These are phyloP conservation scores for Aethes cnicana DNA, from an alignment of 2,888 invertebrate species.

Conservation along the genomic window DNA sequence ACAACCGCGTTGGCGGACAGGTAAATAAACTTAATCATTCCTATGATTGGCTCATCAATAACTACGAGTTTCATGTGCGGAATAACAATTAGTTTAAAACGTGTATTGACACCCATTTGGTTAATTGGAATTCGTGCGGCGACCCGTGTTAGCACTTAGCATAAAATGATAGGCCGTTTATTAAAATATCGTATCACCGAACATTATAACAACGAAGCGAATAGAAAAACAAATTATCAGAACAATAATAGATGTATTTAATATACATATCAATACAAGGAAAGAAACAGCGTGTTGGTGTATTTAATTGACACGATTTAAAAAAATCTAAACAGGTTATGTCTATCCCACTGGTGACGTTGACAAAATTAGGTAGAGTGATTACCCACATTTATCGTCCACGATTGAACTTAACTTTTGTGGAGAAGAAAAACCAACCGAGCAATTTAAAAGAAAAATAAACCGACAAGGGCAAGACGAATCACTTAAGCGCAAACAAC, in stretches of 20 bases:
- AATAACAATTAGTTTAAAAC: constrained; percentile 52
- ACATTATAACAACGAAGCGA: constrained; percentile 47
- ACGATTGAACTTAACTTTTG: constrained; percentile 9
- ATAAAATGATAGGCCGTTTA: constrained; percentile 50
- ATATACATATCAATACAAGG: too few species aligned
- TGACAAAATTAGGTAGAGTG: constrained; percentile 10
- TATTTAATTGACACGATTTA: too few species aligned
- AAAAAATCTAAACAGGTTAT: too few species aligned
- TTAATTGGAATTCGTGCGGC: constrained; percentile 53
- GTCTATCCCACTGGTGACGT: not conserved
- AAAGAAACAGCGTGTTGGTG: too few species aligned
- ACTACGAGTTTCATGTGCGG: constrained; percentile 31
- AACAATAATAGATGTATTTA: too few species aligned
- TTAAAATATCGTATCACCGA: constrained; percentile 47
- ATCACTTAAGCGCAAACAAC: constrained; percentile 58
- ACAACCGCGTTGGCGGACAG: constrained; percentile 63
- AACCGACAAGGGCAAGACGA: constrained; percentile 45
- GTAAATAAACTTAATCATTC: constrained; percentile 63
- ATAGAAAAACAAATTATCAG: too few species aligned
- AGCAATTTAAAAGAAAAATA: constrained; percentile 37
- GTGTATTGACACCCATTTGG: constrained; percentile 51
- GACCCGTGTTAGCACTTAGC: constrained; percentile 44
- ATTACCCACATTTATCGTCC: not conserved
- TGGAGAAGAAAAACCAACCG: constrained; percentile 9
- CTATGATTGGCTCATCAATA: constrained; percentile 55